Conservation (phyloP, 2,888 invertebrate species). For the Eristalis arbustorum region DNA sequence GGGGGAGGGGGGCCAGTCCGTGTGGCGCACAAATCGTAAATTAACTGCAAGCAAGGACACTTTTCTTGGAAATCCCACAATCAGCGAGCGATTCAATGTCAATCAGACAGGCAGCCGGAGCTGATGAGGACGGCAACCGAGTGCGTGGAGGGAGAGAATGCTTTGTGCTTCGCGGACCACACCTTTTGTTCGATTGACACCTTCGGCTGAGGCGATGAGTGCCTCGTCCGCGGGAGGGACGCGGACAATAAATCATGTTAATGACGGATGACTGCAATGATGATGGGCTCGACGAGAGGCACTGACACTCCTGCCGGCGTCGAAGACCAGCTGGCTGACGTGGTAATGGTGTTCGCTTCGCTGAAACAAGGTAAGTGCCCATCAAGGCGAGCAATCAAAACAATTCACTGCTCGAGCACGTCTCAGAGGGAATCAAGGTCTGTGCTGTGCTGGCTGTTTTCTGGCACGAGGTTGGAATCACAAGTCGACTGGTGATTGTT, state of each 20-base stretch:
- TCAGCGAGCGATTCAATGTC: conserved; percentile 46
- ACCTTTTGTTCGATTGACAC: conserved; percentile 21
- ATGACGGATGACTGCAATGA: not conserved
- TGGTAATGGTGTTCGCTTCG: not conserved
- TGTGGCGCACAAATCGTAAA: conserved; percentile 9
- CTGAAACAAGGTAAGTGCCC: not conserved
- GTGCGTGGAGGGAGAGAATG: not conserved
- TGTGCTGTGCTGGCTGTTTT: not conserved
- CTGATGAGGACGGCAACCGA: not conserved
- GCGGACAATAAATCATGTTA: not conserved
- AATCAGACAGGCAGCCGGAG: conserved; percentile 31
- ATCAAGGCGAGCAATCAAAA: not conserved
- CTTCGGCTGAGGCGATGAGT: conserved; percentile 4
- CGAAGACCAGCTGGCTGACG: not conserved
- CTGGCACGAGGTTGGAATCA: not conserved
- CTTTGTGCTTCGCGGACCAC: conserved; percentile 13
- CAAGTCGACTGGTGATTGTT: not conserved
- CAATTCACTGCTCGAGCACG: not conserved
- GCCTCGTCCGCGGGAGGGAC: not conserved
- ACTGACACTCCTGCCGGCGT: not conserved
- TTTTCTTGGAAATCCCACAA: conserved; percentile 50
- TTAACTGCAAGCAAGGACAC: conserved; percentile 45
- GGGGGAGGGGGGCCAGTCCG: not conserved
- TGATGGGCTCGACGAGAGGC: not conserved
- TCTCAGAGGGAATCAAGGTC: not conserved